Base-by-base conservation (phyloP, 2,888 invertebrate genomes). In the Halocaridina rubra region DNA sequence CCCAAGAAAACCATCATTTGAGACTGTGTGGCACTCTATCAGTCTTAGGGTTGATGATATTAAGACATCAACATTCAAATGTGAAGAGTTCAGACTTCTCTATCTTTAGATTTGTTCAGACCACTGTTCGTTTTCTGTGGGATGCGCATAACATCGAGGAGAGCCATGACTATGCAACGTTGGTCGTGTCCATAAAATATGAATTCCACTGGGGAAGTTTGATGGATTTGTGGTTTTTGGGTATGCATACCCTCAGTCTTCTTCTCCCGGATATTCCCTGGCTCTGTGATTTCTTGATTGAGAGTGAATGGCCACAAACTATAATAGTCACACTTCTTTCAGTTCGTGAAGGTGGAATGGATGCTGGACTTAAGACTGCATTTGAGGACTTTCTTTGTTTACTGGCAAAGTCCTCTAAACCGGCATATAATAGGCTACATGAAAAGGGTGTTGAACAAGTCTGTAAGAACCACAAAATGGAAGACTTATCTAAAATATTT, bases 271-370 rank as follows among this genome's bases (percentile, higher is more conserved):
- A 94, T 86, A 93, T 87, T 24, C 85, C 96, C 3, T 97, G 97
- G 97, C 94, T 97, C 87, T 96, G 96, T 0, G 96, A 97, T 90
- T 97, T 97, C 91, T 95, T 96, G 3, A 94, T 97, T 86, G 97
- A 97, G 90, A 96, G 96, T 90, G 97, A 97, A n/a, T 97, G 97
- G 96, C 95, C 96, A 3, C 95, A 96, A 90, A 97, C 96, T 13
- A 96, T 97, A 81, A 93, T 96, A 77, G 94, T 94, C 89, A 95
- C 95, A 89, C 92, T 97, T 88, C 94, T 94, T 88, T 95, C 96
- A 91, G 96, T 97, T 0, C 80, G 80, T 10, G 81, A 81, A 2
- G 88, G 85, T 22, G 88, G 86, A 7, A 67, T 86, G 8, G 86
- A 86, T n/a, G 46, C 78, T 7, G 78, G 81, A 22, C 84, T 88